Evolutionary conservation across 2,888 invertebrate genomes (phyloP), one percentile per base, ranked within the genome.

Genomic region (Frankliniella intonsa): DNA sequence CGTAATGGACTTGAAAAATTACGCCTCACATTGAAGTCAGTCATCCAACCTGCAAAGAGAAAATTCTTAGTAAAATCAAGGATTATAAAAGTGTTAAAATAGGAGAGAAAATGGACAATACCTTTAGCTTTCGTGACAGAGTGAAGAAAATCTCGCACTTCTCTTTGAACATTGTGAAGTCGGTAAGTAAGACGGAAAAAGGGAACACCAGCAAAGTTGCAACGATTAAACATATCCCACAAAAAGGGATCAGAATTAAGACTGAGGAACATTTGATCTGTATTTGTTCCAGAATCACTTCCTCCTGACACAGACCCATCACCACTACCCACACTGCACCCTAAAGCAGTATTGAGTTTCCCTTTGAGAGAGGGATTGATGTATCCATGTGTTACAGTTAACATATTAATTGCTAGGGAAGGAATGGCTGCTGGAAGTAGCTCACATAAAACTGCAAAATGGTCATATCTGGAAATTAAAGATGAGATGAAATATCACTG

Each of bases 381-480:
- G 86, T 89, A 92, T 7, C 93, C 93, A 84, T 90, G 89, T 3
- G 90, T 89, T 0, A 90, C 89, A 0, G 91, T 91, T n/a, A 90
- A 87, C 55, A 93, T 86, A 38, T 90, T 89, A 0, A 92, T 88
- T 38, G 92, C 92, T 83, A 93, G 86, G 2, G 92, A 92, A 11
- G 93, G 93, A 82, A 93, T 88, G 0, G 91, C 90, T 17, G 91
- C 91, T 0, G 93, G 93, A 80, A 93, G 87, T 22, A 93, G 87
- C 86, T 93, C 93, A 85, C 93, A 93, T 9, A 93, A 88, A 11
- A 91, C 90, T 0, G 93, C 91, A 87, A 93, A 93, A 86, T 93
- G 93, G 86, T 93, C 93, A 85, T 93, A 93, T 22, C 91, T 88
- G 80, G 38, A n/a, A 19, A 81, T 25, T 55, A 27, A 17, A 11